Evolutionary conservation across 2,888 invertebrate species (phyloP).

Genomic region (Geophilus truncorum): DNA sequence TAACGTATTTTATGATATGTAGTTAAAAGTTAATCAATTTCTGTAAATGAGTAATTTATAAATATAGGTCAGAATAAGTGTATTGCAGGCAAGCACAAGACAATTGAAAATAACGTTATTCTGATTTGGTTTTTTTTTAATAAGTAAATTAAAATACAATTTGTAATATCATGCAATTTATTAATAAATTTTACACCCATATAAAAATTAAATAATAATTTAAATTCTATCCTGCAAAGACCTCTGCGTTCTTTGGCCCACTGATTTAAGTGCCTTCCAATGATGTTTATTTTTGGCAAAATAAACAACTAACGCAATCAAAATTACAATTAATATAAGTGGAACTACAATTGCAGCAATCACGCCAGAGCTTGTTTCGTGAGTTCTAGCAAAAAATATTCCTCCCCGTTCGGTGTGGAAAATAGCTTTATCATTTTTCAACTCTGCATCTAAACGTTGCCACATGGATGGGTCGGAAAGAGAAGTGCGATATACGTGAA

Average conservation of each 20-base stretch:
- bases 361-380: not conserved
- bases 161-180: too few relatives aligned
- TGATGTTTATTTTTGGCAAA: not conserved
- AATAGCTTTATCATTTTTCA: not conserved
- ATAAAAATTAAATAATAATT: not conserved
- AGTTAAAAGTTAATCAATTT: too few relatives aligned
- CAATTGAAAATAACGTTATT: too few relatives aligned
- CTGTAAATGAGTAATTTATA: too few relatives aligned
- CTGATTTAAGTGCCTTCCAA: not conserved
- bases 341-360: not conserved
- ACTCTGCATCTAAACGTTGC: not conserved
- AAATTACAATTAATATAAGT: not conserved
- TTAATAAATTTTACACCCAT: not conserved
- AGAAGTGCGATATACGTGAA: not conserved
- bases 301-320: not conserved
- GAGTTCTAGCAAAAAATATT: conserved; percentile 1
- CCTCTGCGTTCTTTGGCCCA: not conserved
- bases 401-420: not conserved
- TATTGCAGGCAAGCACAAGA: too few relatives aligned
- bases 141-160: too few relatives aligned
- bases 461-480: not conserved
- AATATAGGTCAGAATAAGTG: too few relatives aligned
- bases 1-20: too few relatives aligned
- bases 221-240: not conserved
- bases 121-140: too few relatives aligned